Evolutionary conservation across 2,888 invertebrate genomes (phyloP).

Genomic region (Ophion costatus): DNA sequence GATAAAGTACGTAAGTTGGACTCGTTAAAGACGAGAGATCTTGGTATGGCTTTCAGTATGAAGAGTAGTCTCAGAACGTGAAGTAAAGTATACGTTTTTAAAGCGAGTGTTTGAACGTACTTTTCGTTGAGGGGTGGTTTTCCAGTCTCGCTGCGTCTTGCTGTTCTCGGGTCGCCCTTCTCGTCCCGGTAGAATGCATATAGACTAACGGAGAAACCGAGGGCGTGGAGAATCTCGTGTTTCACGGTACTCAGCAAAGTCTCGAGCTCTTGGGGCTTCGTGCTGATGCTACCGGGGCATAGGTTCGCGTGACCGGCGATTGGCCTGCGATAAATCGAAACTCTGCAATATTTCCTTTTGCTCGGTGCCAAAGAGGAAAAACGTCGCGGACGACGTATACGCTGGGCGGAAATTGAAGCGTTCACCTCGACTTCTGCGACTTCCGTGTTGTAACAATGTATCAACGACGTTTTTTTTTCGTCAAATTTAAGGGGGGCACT

Average conservation of each 20-base stretch:
- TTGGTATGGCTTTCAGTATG: background rate
- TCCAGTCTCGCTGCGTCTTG: constrained; percentile 91
- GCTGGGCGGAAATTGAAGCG: constrained; percentile 19
- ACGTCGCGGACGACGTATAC: constrained; percentile 12
- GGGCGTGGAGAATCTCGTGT: constrained; percentile 98
- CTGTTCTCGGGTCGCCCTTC: constrained; percentile 94
- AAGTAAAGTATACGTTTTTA: constrained; percentile 1
- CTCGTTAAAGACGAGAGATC: no score
- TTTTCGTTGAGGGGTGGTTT: constrained; percentile 95
- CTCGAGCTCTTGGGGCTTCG: constrained; percentile 95
- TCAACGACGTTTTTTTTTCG: constrained; percentile 24
- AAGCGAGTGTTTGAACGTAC: constrained; percentile 85
- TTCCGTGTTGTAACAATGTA: constrained; percentile 18
- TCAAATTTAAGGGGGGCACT: background rate
- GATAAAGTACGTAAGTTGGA: no score
- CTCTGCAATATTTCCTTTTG: constrained; percentile 60
- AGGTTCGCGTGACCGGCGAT: constrained; percentile 99
- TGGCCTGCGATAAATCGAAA: constrained; percentile 87
- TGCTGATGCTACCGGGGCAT: constrained; percentile 97
- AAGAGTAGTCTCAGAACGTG: background rate
- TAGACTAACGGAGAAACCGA: constrained; percentile 98
- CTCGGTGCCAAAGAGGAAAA: constrained; percentile 34
- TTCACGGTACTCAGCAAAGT: constrained; percentile 97
- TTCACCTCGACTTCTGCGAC: background rate
- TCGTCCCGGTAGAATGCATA: constrained; percentile 98